These are phyloP conservation scores for Thunnus maccoyii DNA, from an alignment of 2,113 vertebrate genomes.

Conservation along the genomic window DNA sequence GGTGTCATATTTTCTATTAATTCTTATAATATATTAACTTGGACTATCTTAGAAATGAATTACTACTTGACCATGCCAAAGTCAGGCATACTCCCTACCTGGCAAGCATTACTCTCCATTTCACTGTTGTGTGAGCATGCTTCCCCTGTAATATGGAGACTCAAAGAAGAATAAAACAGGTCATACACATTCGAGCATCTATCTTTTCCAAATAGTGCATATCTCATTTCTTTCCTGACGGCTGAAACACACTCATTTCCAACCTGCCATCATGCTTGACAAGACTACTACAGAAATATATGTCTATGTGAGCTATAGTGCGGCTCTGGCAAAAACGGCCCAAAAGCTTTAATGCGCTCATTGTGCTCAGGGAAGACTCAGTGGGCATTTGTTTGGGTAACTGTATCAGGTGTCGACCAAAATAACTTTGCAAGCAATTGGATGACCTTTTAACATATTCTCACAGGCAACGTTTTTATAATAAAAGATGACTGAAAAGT, in stretches of 20 bases:
- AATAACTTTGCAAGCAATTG: not conserved
- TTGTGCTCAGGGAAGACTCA: not conserved
- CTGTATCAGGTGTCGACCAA: not conserved
- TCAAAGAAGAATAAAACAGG: not conserved
- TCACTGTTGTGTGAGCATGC: not conserved
- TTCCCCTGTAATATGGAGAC: not conserved
- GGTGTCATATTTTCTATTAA: not conserved
- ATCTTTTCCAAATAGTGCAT: not conserved
- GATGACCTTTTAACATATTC: not conserved
- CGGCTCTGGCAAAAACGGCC: not conserved
- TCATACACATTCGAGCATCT: not conserved
- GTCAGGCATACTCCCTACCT: not conserved
- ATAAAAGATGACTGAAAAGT: not conserved
- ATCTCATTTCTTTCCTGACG: not conserved
- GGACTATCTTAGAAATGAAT: constrained; percentile 4
- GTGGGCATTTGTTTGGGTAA: not conserved
- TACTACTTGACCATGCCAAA: constrained; percentile 1
- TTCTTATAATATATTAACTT: constrained; percentile 15
- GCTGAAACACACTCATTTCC: not conserved
- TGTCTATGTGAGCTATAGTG: too few species aligned
- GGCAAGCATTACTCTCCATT: not conserved
- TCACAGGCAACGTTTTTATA: not conserved
- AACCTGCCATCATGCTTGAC: not conserved
- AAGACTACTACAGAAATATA: too few species aligned
- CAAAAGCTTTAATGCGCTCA: not conserved